Evolutionary conservation across 2,888 invertebrate species (phyloP).

Genomic region (Orthonychiurus folsomi): DNA sequence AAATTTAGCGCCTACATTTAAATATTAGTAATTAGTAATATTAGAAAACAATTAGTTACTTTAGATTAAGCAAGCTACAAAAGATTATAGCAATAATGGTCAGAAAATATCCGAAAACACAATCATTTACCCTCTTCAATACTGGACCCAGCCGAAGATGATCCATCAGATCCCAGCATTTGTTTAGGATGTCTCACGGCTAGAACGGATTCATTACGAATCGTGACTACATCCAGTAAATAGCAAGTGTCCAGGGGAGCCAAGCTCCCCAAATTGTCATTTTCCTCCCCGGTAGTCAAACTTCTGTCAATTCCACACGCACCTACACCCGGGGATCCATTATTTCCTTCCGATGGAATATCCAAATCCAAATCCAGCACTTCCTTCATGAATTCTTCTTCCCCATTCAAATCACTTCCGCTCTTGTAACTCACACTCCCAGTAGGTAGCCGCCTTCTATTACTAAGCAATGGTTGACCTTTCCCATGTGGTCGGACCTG

Average conservation of each 20-base stretch:
- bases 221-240: conserved; percentile 31
- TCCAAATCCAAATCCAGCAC: neutral
- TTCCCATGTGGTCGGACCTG: conserved; percentile 8
- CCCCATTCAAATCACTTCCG: neutral
- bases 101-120: neutral
- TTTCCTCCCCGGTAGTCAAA: neutral
- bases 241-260: conserved; percentile 28
- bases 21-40: no score
- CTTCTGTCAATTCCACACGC: neutral
- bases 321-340: neutral
- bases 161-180: conserved; percentile 8
- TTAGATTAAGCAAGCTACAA: neutral
- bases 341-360: neutral
- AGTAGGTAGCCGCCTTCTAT: neutral
- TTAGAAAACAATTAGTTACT: neutral
- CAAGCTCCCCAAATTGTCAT: neutral
- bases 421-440: neutral
- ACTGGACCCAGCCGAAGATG: conserved; percentile 2
- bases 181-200: conserved; percentile 9
- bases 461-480: neutral
- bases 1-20: no score
- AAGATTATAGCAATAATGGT: neutral
- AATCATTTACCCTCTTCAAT: conserved; percentile 12
- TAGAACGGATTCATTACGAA: conserved; percentile 34
- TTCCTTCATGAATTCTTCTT: neutral